These are phyloP conservation scores for Dichetophora obliterata DNA, from an alignment of 2,888 invertebrate species.

Conservation along the genomic window DNA sequence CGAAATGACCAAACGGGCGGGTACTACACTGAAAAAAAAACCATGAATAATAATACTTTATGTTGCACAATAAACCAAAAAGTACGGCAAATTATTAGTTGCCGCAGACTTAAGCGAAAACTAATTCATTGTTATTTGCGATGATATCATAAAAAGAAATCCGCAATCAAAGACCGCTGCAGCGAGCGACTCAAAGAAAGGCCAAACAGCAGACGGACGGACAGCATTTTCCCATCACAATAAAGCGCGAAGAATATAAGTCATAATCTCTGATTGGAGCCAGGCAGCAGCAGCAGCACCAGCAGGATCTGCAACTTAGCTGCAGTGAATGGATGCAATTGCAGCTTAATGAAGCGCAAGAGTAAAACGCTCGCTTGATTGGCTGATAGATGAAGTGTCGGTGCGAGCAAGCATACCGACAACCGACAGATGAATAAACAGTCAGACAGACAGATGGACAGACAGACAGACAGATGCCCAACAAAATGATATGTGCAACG, in stretches of 20 bases:
- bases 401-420: conserved; percentile 21
- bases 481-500: neutral
- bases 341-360: conserved; percentile 28
- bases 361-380: conserved; percentile 37
- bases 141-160: conserved; percentile 34
- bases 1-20: neutral
- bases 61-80: conserved; percentile 17
- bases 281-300: neutral
- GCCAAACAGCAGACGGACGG: neutral
- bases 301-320: neutral
- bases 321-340: conserved; percentile 23
- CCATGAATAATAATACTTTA: neutral
- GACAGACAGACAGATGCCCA: neutral
- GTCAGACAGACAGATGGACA: neutral
- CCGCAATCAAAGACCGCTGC: conserved; percentile 30
- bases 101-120: conserved; percentile 35
- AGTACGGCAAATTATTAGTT: conserved; percentile 23
- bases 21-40: conserved; percentile 11
- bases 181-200: neutral
- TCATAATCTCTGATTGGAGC: conserved; percentile 39
- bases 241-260: conserved; percentile 20
- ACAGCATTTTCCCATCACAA: conserved; percentile 15
- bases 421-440: neutral
- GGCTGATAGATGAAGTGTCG: conserved; percentile 41
- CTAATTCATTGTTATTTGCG: conserved; percentile 39